Conservation (phyloP, 2,113 vertebrate genomes). For the Oreochromis niloticus region DNA sequence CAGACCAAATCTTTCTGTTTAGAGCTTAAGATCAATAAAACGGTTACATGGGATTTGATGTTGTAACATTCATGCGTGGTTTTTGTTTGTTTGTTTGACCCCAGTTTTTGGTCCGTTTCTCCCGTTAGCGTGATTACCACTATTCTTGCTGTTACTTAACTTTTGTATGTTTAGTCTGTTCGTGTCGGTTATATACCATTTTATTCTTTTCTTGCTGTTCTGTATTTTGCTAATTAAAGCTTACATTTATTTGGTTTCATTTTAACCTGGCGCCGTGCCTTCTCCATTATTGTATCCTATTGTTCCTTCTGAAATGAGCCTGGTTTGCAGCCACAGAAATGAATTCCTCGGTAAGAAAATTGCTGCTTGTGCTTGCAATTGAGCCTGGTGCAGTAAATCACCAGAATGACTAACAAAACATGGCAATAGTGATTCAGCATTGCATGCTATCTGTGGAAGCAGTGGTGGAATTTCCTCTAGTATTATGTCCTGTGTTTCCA, state of each 20-base stretch:
- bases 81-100: not conserved
- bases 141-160: slow-evolving; percentile 29
- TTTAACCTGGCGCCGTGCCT: slow-evolving; percentile 18
- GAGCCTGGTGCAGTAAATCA: slow-evolving; percentile 1
- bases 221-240: slow-evolving; percentile 29
- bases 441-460: slow-evolving; percentile 45
- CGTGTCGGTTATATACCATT: slow-evolving; percentile 10
- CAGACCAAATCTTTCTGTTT: slow-evolving; percentile 29
- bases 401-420: slow-evolving; percentile 12
- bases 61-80: not conserved
- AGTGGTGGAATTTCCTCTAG: slow-evolving; percentile 22
- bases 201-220: slow-evolving; percentile 24
- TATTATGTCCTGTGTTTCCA: slow-evolving; percentile 45
- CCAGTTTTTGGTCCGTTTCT: not conserved
- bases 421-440: slow-evolving; percentile 11
- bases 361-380: not conserved
- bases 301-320: slow-evolving; percentile 23
- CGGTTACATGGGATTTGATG: not conserved
- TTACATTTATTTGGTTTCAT: not conserved
- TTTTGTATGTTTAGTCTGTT: slow-evolving; percentile 24
- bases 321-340: slow-evolving; percentile 17
- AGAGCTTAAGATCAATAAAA: not conserved
- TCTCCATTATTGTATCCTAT: not conserved
- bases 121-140: slow-evolving; percentile 31
- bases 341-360: slow-evolving; percentile 7